Evolutionary conservation across 2,888 invertebrate genomes (phyloP).

Genomic region (Xylota sylvarum): DNA sequence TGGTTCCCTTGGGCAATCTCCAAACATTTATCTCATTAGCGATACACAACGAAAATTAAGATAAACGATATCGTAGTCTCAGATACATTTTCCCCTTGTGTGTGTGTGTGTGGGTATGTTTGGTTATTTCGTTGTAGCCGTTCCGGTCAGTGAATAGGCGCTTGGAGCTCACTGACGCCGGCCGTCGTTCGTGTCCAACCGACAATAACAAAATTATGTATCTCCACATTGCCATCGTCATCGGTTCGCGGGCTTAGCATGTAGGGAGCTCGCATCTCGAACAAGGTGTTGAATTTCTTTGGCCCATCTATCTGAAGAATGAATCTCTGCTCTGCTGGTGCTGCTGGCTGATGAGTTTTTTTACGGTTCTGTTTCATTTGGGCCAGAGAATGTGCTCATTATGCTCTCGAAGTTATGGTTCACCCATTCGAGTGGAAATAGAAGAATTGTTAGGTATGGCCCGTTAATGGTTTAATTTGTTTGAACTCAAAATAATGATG

Average conservation of each 20-base stretch:
- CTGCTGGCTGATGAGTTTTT: constrained; percentile 23
- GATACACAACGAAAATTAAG: constrained; percentile 76
- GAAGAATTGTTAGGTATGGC: constrained; percentile 31
- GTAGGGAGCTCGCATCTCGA: constrained; percentile 27
- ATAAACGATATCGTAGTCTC: constrained; percentile 70
- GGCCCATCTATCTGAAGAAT: constrained; percentile 52
- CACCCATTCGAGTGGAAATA: constrained; percentile 44
- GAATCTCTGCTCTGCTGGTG: constrained; percentile 43
- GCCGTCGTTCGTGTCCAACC: constrained; percentile 63
- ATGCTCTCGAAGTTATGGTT: constrained; percentile 45
- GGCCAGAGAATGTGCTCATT: constrained; percentile 68
- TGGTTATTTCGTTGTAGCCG: constrained; percentile 61
- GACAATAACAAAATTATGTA: constrained; percentile 74
- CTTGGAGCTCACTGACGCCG: constrained; percentile 57
- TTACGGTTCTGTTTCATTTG: constrained; percentile 62
- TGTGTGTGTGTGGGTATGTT: constrained; percentile 30
- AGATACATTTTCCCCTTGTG: constrained; percentile 8
- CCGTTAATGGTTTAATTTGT: constrained; percentile 60
- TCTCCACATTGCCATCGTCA: constrained; percentile 47
- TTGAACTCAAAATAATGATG: constrained; percentile 57
- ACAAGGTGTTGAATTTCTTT: constrained; percentile 76
- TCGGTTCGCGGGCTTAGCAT: neutral
- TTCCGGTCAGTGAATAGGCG: constrained; percentile 74
- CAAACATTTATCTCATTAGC: constrained; percentile 74
- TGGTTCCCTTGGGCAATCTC: neutral